Percentiles rank a stretch among this genome's conserved stretches.
phyloP scores from a whole-genome alignment of 2,888 invertebrate species.

The Synergus japonicus region DNA sequence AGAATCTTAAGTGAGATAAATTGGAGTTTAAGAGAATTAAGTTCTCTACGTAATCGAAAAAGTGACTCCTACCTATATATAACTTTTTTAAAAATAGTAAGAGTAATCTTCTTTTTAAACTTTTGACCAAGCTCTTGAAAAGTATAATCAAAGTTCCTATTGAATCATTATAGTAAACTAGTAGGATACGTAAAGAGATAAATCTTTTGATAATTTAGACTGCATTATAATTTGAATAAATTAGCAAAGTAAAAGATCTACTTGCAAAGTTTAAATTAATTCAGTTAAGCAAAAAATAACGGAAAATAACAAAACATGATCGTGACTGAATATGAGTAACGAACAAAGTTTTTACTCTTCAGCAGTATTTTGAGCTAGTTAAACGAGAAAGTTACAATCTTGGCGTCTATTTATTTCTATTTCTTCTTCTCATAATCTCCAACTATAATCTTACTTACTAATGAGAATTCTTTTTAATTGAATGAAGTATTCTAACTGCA shows the following conservation, averaged over 20 bases:
- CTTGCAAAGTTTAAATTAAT: background rate
- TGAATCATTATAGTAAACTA: too few species aligned
- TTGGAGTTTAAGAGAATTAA: background rate
- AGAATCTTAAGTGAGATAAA: conserved; percentile 16
- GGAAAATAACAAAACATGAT: background rate
- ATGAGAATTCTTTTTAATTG: background rate
- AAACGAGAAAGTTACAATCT: background rate
- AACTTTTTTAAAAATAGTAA: too few species aligned
- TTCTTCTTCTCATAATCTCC: background rate
- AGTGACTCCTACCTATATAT: background rate
- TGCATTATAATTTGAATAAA: background rate
- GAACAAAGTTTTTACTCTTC: background rate
- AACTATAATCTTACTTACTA: background rate
- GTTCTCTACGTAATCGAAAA: background rate
- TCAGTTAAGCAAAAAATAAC: background rate
- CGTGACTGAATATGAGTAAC: background rate
- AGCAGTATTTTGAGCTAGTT: background rate
- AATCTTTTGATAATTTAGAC: background rate
- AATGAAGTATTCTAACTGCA: background rate
- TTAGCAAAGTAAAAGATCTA: background rate
- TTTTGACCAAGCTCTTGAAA: too few species aligned
- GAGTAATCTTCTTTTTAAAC: too few species aligned
- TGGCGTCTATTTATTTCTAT: background rate
- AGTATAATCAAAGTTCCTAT: too few species aligned
- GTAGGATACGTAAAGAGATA: too few species aligned